These are phyloP conservation scores for Lasioglossum zephyrum DNA, from an alignment of 2,888 invertebrate genomes.

Conservation along the genomic window DNA sequence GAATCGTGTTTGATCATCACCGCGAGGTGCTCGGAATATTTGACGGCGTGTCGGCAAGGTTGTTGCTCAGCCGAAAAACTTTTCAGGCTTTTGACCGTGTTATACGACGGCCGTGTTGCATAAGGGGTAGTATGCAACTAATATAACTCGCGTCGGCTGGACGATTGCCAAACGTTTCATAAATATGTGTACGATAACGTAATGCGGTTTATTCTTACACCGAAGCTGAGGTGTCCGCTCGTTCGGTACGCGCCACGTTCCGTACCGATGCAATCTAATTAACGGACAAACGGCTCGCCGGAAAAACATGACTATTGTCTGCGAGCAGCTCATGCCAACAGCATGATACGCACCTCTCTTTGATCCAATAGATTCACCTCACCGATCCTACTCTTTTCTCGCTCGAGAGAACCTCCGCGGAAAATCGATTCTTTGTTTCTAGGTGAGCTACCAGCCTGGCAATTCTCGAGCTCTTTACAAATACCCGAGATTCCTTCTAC, in stretches of 20 bases:
- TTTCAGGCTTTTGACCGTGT: conserved; percentile 59
- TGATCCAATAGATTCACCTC: neutral
- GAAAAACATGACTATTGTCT: conserved; percentile 20
- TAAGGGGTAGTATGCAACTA: conserved; percentile 55
- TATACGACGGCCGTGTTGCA: conserved; percentile 50
- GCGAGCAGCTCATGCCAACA: neutral
- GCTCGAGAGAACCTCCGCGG: neutral
- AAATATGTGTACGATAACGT: conserved; percentile 71
- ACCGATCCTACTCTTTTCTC: neutral
- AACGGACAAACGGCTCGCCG: conserved; percentile 23
- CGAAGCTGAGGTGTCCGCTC: conserved; percentile 51
- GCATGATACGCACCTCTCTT: neutral
- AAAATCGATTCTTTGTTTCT: neutral
- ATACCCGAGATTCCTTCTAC: neutral
- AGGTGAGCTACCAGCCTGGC: neutral
- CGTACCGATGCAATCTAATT: conserved; percentile 45
- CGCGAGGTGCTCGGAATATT: neutral
- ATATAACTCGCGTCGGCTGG: conserved; percentile 67
- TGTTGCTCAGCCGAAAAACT: conserved; percentile 32
- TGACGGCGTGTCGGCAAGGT: neutral
- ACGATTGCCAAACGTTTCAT: conserved; percentile 66
- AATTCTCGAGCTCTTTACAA: neutral
- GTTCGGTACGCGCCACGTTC: conserved; percentile 28
- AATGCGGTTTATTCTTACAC: conserved; percentile 69
- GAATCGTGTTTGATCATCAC: neutral